Percentiles rank a stretch among this genome's conserved stretches.
Evolutionary conservation across 2,797 vertebrate species (phyloP).

Genomic region (Urocyon cinereoargenteus): DNA sequence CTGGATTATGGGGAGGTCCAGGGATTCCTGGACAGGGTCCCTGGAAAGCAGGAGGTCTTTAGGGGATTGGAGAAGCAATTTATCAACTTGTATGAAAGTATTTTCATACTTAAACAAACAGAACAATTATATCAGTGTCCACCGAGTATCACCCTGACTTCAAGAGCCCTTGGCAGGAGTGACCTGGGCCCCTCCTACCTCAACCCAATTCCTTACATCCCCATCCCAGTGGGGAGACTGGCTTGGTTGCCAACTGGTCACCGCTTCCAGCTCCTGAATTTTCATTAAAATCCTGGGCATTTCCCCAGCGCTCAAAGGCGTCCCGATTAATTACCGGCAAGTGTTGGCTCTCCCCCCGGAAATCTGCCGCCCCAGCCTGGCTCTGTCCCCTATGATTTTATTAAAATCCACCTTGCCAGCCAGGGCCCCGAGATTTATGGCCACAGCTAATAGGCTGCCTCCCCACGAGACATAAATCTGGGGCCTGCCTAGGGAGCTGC

Average conservation of each 20-base stretch:
- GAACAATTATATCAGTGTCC: not conserved
- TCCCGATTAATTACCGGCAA: constrained; percentile 89
- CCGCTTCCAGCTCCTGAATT: constrained; percentile 80
- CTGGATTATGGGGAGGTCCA: not conserved
- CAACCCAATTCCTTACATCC: not conserved
- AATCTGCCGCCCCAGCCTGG: constrained; percentile 86
- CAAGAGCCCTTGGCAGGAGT: not conserved
- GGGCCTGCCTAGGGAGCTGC: constrained; percentile 85
- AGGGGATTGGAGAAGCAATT: not conserved
- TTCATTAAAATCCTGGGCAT: constrained; percentile 86
- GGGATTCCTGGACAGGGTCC: not conserved
- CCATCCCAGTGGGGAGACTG: constrained; percentile 48
- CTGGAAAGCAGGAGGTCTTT: not conserved
- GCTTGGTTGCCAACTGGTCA: constrained; percentile 58
- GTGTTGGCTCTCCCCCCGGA: constrained; percentile 88
- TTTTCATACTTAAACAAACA: not conserved
- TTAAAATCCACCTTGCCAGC: constrained; percentile 90
- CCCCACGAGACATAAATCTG: constrained; percentile 89
- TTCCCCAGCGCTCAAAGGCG: constrained; percentile 86
- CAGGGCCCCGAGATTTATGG: constrained; percentile 88
- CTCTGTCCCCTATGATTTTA: constrained; percentile 88
- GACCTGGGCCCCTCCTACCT: not conserved
- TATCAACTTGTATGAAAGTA: not conserved
- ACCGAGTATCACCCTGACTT: not conserved
- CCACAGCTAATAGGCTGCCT: constrained; percentile 89